Percentiles rank a stretch among this genome's conserved stretches.
These are phyloP conservation scores for Plebejus anna DNA, from an alignment of 2,888 invertebrate species.

Conservation along the genomic window DNA sequence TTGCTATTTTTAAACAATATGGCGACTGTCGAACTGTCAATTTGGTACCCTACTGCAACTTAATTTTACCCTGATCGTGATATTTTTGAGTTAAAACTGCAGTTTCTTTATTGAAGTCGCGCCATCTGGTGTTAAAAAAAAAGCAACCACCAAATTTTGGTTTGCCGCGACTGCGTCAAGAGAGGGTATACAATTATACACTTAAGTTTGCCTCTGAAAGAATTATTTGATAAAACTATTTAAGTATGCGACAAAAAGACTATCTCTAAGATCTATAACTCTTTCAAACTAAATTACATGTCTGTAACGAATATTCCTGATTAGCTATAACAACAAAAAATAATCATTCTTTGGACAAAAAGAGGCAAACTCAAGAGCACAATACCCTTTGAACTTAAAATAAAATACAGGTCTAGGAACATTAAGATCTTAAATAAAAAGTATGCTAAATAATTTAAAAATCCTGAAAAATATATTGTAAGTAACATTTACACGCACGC, in stretches of 20 bases:
- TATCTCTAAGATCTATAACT: too few species aligned
- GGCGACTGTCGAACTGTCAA: neutral
- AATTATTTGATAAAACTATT: too few species aligned
- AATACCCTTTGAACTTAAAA: constrained; percentile 41
- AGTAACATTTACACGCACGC: constrained; percentile 40
- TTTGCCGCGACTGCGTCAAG: neutral
- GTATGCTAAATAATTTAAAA: constrained; percentile 65
- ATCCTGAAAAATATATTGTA: constrained; percentile 47
- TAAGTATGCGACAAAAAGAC: too few species aligned
- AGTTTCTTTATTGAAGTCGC: neutral
- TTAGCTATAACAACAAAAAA: too few species aligned
- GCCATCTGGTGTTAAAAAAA: constrained; percentile 6
- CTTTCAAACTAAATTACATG: too few species aligned
- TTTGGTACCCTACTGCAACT: neutral
- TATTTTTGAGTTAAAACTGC: neutral
- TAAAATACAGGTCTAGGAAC: constrained; percentile 74
- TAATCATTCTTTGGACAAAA: neutral
- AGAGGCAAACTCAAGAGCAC: constrained; percentile 26
- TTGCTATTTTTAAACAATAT: constrained; percentile 32
- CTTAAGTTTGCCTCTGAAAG: neutral
- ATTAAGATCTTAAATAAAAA: constrained; percentile 66
- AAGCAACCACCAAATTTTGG: constrained; percentile 21
- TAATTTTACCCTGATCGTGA: constrained; percentile 26
- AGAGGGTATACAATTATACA: neutral
- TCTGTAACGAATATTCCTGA: too few species aligned